A percentile compares a stretch with the other conserved stretches of the same genome.
Conservation (phyloP, 2,113 vertebrate species). For the Taxidea taxus region DNA sequence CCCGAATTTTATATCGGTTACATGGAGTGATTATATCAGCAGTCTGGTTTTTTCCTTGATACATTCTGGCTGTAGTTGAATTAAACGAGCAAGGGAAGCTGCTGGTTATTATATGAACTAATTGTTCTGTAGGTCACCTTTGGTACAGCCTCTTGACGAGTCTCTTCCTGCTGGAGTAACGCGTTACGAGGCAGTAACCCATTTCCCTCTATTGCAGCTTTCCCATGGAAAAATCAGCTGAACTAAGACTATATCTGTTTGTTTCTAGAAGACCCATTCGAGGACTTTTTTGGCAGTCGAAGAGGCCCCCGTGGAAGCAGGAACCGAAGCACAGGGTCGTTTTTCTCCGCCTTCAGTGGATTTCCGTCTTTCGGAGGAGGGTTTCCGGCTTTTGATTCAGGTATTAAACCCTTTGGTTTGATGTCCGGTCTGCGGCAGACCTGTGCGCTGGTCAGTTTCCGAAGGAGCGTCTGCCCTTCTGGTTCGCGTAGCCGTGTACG, state of each 20-base stretch:
- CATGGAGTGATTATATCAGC: accelerated
- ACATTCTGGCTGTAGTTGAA: not conserved
- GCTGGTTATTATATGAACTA: not conserved
- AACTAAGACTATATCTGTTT: not conserved
- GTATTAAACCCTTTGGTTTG: constrained; percentile 72
- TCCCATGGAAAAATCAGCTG: not conserved
- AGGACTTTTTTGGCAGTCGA: constrained; percentile 88
- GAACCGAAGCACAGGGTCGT: constrained; percentile 83
- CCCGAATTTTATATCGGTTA: accelerated
- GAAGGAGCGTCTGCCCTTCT: not conserved
- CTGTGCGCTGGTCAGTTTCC: accelerated
- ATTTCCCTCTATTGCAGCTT: not conserved
- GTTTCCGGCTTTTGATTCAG: constrained; percentile 90
- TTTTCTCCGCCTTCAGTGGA: constrained; percentile 89
- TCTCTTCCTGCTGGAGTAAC: not conserved
- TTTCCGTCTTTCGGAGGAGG: constrained; percentile 89
- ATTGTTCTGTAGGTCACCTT: not conserved
- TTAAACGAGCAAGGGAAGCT: not conserved
- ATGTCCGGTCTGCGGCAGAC: not conserved
- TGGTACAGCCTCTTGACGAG: not conserved
- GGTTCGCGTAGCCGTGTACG: too few species aligned
- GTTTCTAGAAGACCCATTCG: constrained; percentile 89
- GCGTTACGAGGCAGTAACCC: not conserved
- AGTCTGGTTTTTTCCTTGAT: not conserved
- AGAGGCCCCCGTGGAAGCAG: constrained; percentile 85